phyloP scores from a whole-genome alignment of 2,888 invertebrate genomes.

The Torymus aiolomorphi region DNA sequence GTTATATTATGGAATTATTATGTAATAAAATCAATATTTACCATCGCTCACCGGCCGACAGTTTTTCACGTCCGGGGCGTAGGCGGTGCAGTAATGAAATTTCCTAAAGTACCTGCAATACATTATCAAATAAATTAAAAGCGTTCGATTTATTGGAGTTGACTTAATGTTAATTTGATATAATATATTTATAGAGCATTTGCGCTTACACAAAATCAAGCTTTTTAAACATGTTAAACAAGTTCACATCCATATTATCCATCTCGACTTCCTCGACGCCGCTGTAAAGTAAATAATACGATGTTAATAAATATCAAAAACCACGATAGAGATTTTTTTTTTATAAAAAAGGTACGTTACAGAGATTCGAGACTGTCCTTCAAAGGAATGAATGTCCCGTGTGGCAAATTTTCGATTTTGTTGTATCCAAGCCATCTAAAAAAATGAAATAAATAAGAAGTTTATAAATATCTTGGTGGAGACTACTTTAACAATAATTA shows the following conservation, averaged over 20 bases:
- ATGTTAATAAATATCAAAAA: conserved; percentile 1
- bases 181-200: neutral
- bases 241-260: conserved; percentile 76
- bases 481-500: no score
- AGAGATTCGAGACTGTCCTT: conserved; percentile 68
- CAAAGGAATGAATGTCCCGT: conserved; percentile 67
- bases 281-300: conserved; percentile 67
- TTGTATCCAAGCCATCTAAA: conserved; percentile 71
- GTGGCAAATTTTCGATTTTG: conserved; percentile 66
- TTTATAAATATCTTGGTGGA: no score
- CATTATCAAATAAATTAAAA: conserved; percentile 5
- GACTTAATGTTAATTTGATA: no score
- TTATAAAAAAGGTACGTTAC: conserved; percentile 60
- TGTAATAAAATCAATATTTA: conserved; percentile 58
- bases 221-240: conserved; percentile 76
- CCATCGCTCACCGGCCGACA: conserved; percentile 82
- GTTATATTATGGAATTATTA: no score
- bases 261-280: conserved; percentile 79
- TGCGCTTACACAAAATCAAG: conserved; percentile 78
- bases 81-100: conserved; percentile 80
- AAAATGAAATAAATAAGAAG: conserved; percentile 3
- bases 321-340: conserved; percentile 9
- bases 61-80: conserved; percentile 78
- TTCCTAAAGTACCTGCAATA: conserved; percentile 78
- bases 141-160: no score